Evolutionary conservation across 2,888 invertebrate genomes (phyloP).

Genomic region (Xylophagus ater): DNA sequence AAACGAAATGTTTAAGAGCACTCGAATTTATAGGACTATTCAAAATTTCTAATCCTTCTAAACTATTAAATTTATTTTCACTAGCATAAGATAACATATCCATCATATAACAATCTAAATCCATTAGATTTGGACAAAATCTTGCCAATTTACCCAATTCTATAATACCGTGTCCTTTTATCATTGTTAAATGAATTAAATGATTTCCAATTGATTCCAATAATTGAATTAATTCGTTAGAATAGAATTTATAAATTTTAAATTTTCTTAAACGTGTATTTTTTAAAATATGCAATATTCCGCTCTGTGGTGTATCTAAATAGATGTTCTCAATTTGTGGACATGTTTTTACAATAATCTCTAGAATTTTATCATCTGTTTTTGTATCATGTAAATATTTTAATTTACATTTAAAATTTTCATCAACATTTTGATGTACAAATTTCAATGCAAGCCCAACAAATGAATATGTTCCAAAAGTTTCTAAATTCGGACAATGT

Average conservation of each 20-base stretch:
- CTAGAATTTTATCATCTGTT: slow-evolving; percentile 48
- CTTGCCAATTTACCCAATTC: slow-evolving; percentile 49
- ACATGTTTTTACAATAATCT: slow-evolving; percentile 49
- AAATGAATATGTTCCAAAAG: slow-evolving; percentile 55
- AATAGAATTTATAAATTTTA: slow-evolving; percentile 51
- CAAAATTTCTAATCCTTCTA: slow-evolving; percentile 55
- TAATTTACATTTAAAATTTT: slow-evolving; percentile 49
- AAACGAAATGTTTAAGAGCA: slow-evolving; percentile 48
- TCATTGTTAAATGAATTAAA: slow-evolving; percentile 47
- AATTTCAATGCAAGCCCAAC: slow-evolving; percentile 51
- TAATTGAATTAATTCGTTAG: slow-evolving; percentile 48
- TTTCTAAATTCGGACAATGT: slow-evolving; percentile 51
- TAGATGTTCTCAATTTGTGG: slow-evolving; percentile 54
- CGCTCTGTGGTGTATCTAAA: slow-evolving; percentile 49
- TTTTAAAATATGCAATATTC: slow-evolving; percentile 43
- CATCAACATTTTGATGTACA: slow-evolving; percentile 44
- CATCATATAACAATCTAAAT: slow-evolving; percentile 55
- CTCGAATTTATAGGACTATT: slow-evolving; percentile 50
- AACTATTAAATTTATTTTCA: slow-evolving; percentile 46
- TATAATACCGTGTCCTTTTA: slow-evolving; percentile 46
- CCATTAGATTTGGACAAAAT: slow-evolving; percentile 47
- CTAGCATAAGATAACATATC: slow-evolving; percentile 47
- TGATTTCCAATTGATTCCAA: slow-evolving; percentile 45
- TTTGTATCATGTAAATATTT: slow-evolving; percentile 56
- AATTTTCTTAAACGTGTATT: slow-evolving; percentile 42